Percentiles rank a stretch among this genome's conserved stretches.
Conservation (phyloP, 2,113 vertebrate genomes). For the Cranoglanis bouderius region DNA sequence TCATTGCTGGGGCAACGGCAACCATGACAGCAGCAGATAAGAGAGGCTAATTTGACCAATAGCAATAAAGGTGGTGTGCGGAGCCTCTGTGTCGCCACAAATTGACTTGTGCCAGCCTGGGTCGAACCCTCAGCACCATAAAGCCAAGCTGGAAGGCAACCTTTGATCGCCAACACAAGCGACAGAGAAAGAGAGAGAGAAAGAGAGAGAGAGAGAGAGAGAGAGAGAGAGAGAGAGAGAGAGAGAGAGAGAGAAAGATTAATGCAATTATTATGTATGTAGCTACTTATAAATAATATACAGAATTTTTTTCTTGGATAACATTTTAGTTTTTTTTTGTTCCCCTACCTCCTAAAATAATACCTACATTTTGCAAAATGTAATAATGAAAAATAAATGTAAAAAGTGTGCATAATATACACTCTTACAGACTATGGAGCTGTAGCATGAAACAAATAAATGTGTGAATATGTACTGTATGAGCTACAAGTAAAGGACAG, state of each 20-base stretch:
- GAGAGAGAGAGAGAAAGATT: background rate
- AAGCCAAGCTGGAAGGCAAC: slow-evolving; percentile 75
- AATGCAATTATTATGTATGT: background rate
- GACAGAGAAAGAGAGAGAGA: background rate
- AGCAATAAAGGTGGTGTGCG: slow-evolving; percentile 66
- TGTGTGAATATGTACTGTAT: background rate
- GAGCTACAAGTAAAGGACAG: background rate
- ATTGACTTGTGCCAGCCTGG: slow-evolving; percentile 48
- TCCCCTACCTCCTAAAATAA: background rate
- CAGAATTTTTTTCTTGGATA: background rate
- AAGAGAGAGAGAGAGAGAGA: slow-evolving; percentile 53
- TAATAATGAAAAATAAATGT: background rate
- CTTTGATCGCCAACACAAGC: slow-evolving; percentile 69
- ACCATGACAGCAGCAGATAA: slow-evolving; percentile 65
- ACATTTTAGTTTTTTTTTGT: background rate
- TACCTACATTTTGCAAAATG: background rate
- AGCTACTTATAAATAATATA: background rate
- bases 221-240: background rate
- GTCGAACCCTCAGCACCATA: slow-evolving; percentile 64
- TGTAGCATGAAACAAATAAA: background rate
- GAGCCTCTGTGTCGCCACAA: slow-evolving; percentile 66
- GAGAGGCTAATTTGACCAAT: slow-evolving; percentile 60
- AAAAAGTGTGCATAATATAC: background rate
- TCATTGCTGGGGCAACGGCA: slow-evolving; percentile 41
- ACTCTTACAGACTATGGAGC: background rate